Evolutionary conservation across 2,113 vertebrate species (phyloP).

Genomic region (Pleuronectes platessa): DNA sequence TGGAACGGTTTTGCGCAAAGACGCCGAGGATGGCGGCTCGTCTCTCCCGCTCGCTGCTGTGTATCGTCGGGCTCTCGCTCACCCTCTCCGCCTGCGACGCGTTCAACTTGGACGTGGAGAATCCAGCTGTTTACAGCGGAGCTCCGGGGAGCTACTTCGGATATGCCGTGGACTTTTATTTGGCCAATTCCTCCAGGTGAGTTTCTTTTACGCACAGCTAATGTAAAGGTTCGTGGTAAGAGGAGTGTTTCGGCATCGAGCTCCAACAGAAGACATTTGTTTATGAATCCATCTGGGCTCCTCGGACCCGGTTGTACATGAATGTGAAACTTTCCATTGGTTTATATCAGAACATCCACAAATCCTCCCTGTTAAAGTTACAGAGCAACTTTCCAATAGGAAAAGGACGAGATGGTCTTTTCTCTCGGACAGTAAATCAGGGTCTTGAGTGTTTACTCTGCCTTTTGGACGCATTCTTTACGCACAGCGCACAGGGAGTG

Average conservation of each 20-base stretch:
- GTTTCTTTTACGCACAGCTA: conserved; percentile 28
- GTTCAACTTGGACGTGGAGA: conserved; percentile 90
- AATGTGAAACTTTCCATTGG: conserved; percentile 47
- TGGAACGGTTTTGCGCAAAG: conserved; percentile 58
- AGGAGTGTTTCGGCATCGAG: no score
- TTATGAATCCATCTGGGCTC: neutral
- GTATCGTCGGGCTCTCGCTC: conserved; percentile 63
- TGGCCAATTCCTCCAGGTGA: conserved; percentile 86
- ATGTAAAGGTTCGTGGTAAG: no score
- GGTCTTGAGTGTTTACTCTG: conserved; percentile 6
- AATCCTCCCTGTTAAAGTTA: conserved; percentile 7
- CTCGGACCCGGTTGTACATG: neutral
- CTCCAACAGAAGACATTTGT: neutral
- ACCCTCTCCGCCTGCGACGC: conserved; percentile 71
- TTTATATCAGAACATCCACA: conserved; percentile 27
- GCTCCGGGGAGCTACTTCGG: conserved; percentile 89
- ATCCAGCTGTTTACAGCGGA: conserved; percentile 85
- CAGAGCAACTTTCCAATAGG: conserved; percentile 7
- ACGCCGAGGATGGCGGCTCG: conserved; percentile 47
- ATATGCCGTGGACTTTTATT: conserved; percentile 92
- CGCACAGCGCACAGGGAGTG: conserved; percentile 50
- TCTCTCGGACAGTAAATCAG: no score
- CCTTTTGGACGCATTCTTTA: conserved; percentile 37
- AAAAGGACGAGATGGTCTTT: neutral
- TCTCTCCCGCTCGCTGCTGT: conserved; percentile 51